Base-by-base conservation (phyloP, 2,797 vertebrate genomes). In the Falco cherrug region DNA sequence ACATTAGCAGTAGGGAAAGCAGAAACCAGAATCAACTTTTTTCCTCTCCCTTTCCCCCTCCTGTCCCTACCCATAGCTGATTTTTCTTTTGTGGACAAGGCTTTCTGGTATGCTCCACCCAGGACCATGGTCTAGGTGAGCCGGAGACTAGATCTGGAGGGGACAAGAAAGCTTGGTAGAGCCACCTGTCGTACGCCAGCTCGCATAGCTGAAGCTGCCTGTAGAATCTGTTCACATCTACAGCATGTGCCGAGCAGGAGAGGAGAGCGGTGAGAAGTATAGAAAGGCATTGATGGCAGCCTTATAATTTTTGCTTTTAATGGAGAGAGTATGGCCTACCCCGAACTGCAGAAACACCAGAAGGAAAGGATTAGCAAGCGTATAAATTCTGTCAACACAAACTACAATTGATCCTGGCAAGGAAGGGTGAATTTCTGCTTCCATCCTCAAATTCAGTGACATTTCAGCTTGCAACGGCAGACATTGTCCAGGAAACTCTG, bases 361-460 rank as follows among this genome's bases (percentile, higher is more conserved):
- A 95, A 88, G 31, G 41, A 85, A 91, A 59, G 13, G 47, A 79
- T 61, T 71, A 83, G 11, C 31, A 75, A 68, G 16, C 16, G 29
- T 91, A 47, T 54, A 35, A 94, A 80, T 13, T 78, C 61, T 90
- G 31, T 64, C 83, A 88, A 80, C 16, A 71, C 41, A 78, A 91
- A 88, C 37, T 50, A 87, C 85, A 93, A 45, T 41, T 56, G 63
- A 56, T 80, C 13, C 16, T 91, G 61, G 18, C 9, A 88, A 56
- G 31, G 60, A 86, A 78, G 41, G 13, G 13, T 78, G 76, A 93
- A 89, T 80, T 92, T 85, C 48, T 0, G 0, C 31, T 77, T 87
- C 41, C 31, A 57, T 39, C 64, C 31, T 86, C 45, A 75, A 71
- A 86, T 50, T 68, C 79, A 41, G 15, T 22, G 28, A 81, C 3